Base-by-base conservation (phyloP, 2,888 invertebrate genomes). In the Psococerastis gibbosa region DNA sequence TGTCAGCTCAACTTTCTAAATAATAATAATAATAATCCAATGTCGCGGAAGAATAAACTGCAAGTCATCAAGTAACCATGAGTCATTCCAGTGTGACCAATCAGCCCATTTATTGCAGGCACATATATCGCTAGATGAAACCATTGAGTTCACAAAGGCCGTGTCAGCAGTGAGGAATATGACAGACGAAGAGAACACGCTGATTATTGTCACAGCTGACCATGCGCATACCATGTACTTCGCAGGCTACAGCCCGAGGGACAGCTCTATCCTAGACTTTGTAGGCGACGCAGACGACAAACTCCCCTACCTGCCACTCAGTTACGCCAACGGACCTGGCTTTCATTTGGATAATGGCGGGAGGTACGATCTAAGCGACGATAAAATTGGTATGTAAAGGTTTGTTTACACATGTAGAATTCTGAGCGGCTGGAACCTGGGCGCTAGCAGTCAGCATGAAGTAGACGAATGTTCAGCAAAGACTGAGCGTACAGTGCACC, bases 171-270 rank as follows among this genome's bases (percentile, higher is more conserved):
- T 83, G 0, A 56, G 64, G 43, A 57, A 66, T 2, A 53, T 78
- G 49, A 76, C 78, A 1, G 63, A 63, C 43, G 60, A 63, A n/a
- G 61, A 71, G 35, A 81, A 88, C 18, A 88, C 87, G 0, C 60
- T 89, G 2, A 75, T 85, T 18, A 71, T 88, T 0, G 84, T 81
- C 11, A 80, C 75, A 1, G 67, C 83, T 0, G 83, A 84, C 58
- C 84, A 84, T 56, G 73, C 79, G 0, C 83, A 83, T 52, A 78
- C 79, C 0, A 73, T 84, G 73, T 73, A 74, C 0, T 69, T 80
- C 22, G 72, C 73, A 42, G 85, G 85, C 0, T 84, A 85, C 53
- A 74, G 82, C 0, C 63, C 67, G 41, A 66, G 84, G 45, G 74
- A 73, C 33, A 64, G 64, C 35, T 60, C 70, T 47, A 70, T 77